Conservation (phyloP, 2,888 invertebrate species). For the Thecocarcelia acutangulata region DNA sequence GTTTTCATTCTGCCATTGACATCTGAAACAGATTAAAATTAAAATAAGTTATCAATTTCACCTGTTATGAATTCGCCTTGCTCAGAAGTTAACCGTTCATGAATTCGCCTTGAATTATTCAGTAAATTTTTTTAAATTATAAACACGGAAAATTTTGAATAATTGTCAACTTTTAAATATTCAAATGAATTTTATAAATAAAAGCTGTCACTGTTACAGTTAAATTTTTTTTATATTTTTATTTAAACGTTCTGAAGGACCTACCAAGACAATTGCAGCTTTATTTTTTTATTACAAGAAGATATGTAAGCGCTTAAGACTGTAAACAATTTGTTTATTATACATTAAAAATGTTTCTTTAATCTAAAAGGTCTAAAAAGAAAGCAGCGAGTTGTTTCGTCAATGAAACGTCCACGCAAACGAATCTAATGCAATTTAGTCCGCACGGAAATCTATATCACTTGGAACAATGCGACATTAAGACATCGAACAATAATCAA, state of each 20-base stretch:
- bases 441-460: constrained; percentile 46
- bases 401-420: constrained; percentile 45
- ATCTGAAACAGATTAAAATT: too few relatives aligned
- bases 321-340: too few relatives aligned
- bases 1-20: too few relatives aligned
- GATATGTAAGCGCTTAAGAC: constrained; percentile 3
- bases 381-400: constrained; percentile 63
- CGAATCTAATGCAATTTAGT: constrained; percentile 57
- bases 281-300: too few relatives aligned
- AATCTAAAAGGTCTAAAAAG: constrained; percentile 26
- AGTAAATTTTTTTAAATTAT: too few relatives aligned
- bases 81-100: too few relatives aligned
- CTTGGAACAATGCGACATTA: constrained; percentile 48
- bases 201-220: constrained; percentile 1
- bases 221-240: background rate
- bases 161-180: constrained; percentile 39
- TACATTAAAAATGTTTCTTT: too few relatives aligned
- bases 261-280: background rate
- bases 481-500: constrained; percentile 39
- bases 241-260: too few relatives aligned
- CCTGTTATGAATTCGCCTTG: too few relatives aligned
- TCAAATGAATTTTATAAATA: constrained; percentile 27
- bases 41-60: too few relatives aligned
- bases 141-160: background rate
- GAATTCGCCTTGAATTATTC: too few relatives aligned